Percentiles rank a stretch among this genome's conserved stretches.
Evolutionary conservation across 2,113 vertebrate species (phyloP).

Genomic region (Heterotis niloticus): DNA sequence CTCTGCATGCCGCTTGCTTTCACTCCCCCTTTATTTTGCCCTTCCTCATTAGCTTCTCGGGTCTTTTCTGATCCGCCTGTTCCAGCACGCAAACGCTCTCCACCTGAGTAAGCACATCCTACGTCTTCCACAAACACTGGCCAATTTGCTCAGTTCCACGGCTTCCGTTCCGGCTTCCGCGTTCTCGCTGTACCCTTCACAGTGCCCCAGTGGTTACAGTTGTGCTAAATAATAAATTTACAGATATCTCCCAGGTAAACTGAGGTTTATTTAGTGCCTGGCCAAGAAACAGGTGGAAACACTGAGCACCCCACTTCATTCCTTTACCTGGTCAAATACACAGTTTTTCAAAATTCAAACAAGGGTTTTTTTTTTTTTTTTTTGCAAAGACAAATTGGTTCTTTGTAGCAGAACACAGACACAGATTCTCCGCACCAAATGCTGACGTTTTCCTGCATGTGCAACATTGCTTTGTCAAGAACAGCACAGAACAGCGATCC

Average conservation of each 20-base stretch:
- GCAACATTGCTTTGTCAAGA: too few relatives aligned
- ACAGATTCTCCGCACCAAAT: too few relatives aligned
- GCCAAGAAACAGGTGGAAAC: neutral
- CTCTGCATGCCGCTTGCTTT: slow-evolving; percentile 12
- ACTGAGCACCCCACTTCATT: too few relatives aligned
- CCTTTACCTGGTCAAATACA: too few relatives aligned
- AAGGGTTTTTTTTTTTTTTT: too few relatives aligned
- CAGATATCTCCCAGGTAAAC: neutral
- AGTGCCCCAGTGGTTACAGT: neutral
- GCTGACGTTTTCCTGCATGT: too few relatives aligned
- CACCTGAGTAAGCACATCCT: neutral
- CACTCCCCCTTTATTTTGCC: neutral
- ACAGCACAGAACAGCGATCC: too few relatives aligned
- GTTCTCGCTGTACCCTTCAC: neutral
- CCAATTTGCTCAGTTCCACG: neutral
- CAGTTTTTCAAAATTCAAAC: too few relatives aligned
- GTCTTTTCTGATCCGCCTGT: neutral
- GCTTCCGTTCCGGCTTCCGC: neutral
- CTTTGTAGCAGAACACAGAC: too few relatives aligned
- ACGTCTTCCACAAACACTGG: neutral
- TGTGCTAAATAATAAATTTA: neutral
- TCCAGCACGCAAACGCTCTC: neutral
- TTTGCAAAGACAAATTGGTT: too few relatives aligned
- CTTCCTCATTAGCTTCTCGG: neutral
- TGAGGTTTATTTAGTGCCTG: neutral